phyloP scores from a whole-genome alignment of 2,113 vertebrate species.

The Nyctibius bracteatus region DNA sequence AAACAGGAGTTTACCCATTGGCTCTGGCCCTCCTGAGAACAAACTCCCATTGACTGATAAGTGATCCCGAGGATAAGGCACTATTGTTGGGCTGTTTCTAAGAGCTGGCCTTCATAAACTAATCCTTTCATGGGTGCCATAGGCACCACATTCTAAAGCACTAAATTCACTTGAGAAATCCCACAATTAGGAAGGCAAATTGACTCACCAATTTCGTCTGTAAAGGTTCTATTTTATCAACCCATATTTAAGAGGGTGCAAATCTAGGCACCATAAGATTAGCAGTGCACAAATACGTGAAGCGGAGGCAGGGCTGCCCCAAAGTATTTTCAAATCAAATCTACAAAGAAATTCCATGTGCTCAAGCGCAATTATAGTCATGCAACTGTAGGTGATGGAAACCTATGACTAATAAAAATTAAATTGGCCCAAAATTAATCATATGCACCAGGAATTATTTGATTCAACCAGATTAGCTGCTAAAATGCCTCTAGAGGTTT shows the following conservation, averaged over 20 bases:
- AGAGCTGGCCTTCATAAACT: slow-evolving; percentile 61
- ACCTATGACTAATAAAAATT: slow-evolving; percentile 68
- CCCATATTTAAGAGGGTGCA: not conserved
- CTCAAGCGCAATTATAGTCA: slow-evolving; percentile 56
- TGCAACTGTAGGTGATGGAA: slow-evolving; percentile 50
- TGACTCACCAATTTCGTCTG: not conserved
- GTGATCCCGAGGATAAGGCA: slow-evolving; percentile 58
- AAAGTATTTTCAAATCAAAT: slow-evolving; percentile 26
- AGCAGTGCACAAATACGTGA: not conserved
- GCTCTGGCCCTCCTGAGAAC: slow-evolving; percentile 60
- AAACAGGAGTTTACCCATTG: slow-evolving; percentile 63
- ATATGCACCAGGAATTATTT: slow-evolving; percentile 56
- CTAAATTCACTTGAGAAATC: slow-evolving; percentile 57
- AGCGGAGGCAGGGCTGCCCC: not conserved
- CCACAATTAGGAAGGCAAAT: slow-evolving; percentile 28
- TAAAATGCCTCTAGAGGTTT: slow-evolving; percentile 60
- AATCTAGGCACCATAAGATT: not conserved
- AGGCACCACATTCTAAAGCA: slow-evolving; percentile 58
- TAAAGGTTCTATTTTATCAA: slow-evolving; percentile 13
- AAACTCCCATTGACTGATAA: slow-evolving; percentile 64
- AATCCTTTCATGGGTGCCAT: slow-evolving; percentile 59
- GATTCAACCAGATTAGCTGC: slow-evolving; percentile 63
- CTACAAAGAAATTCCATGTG: slow-evolving; percentile 43
- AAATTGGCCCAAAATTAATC: slow-evolving; percentile 67
- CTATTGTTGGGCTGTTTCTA: slow-evolving; percentile 61